phyloP scores from a whole-genome alignment of 1,140 invertebrate species.

The Drosophila saltans region DNA sequence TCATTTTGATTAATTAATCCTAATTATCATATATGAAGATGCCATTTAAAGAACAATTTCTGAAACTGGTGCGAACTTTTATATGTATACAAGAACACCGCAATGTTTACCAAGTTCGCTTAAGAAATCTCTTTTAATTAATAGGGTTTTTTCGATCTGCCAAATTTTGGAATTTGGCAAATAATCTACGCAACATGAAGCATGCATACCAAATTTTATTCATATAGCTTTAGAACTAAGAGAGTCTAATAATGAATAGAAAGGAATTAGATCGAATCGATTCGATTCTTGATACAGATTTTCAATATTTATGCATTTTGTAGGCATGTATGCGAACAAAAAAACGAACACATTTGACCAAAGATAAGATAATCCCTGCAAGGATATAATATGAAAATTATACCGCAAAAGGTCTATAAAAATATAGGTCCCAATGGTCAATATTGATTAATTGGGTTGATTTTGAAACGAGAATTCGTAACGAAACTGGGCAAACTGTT shows the following conservation, averaged over 20 bases:
- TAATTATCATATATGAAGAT: neutral
- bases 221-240: too few species aligned
- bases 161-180: too few species aligned
- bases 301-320: neutral
- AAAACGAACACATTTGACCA: neutral
- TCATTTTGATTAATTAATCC: neutral
- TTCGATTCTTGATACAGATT: neutral
- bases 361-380: neutral
- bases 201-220: too few species aligned
- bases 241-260: too few species aligned
- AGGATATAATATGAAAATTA: neutral
- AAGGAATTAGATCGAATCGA: too few species aligned
- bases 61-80: too few species aligned
- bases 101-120: too few species aligned
- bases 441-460: neutral
- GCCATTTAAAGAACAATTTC: too few species aligned
- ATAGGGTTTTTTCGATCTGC: too few species aligned
- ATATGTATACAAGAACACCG: too few species aligned
- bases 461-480: slow-evolving; percentile 29
- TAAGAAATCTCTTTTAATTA: too few species aligned
- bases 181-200: too few species aligned
- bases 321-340: neutral
- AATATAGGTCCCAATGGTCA: neutral
- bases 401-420: neutral
- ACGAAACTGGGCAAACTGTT: slow-evolving; percentile 71